Evolutionary conservation across 2,797 vertebrate species (phyloP).

Genomic region (Cossypha heuglini): DNA sequence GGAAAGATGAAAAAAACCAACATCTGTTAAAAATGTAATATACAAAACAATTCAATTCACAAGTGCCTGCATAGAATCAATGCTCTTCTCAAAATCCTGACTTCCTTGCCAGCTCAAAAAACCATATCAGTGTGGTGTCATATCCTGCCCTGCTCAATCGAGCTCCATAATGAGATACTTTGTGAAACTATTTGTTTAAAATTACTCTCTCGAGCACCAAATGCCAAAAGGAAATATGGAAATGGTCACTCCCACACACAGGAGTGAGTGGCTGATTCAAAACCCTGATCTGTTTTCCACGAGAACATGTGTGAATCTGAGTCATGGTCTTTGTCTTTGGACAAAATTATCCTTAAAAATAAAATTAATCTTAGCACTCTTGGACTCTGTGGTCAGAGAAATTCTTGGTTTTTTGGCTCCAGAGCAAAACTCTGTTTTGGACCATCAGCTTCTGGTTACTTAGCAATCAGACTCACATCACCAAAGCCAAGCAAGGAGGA

Average conservation of each 20-base stretch:
- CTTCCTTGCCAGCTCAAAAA: neutral
- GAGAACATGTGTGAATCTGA: neutral
- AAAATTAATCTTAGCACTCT: neutral
- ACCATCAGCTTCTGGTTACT: neutral
- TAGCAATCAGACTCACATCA: rapidly evolving
- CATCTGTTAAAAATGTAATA: neutral
- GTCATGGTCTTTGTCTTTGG: neutral
- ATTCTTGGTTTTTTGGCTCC: neutral
- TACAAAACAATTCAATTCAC: neutral
- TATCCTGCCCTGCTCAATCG: neutral
- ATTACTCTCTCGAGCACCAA: neutral
- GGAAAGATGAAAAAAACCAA: neutral
- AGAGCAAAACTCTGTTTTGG: neutral
- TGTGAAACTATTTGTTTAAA: neutral
- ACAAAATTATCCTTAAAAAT: neutral
- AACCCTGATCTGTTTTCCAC: neutral
- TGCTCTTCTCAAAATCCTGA: neutral
- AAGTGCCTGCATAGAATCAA: neutral
- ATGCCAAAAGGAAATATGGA: slow-evolving; percentile 38
- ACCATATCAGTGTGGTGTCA: neutral
- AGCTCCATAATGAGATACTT: neutral
- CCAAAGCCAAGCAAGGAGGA: rapidly evolving
- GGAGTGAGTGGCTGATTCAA: neutral
- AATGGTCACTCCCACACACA: slow-evolving; percentile 31
- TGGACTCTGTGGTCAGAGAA: neutral